Evolutionary conservation across 2,888 invertebrate genomes (phyloP), one percentile per base, ranked within the genome.

Genomic region (Leptopilina myrica): DNA sequence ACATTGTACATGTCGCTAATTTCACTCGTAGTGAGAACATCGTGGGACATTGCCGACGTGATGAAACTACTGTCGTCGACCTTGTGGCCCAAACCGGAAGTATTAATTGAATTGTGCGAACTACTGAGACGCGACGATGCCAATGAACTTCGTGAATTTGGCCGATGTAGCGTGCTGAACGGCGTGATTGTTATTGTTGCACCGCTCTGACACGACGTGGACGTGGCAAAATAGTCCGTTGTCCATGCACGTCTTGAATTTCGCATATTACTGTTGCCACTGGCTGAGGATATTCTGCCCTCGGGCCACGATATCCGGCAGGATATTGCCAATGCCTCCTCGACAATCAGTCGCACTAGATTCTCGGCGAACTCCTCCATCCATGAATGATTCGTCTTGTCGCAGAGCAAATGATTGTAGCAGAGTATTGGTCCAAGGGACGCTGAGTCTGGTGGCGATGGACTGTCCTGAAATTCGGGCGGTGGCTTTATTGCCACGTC

Each of bases 41-140:
- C 97, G 89, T 97, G 97, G 0, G 97, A 97, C 93, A 97, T 97
- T 53, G 97, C 97, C 89, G 97, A 97, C 0, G 97, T 97, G 84
- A 97, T 97, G 90, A 97, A 97, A 89, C 95, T 96, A 26, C 97
- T 97, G 90, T 97, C 97, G 88, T 97, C 97, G 1, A 94, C 95
- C 92, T 95, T 96, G 87, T 96, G 95, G 83, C 95, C 95, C 80
- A 97, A 93, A 7, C 91, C 91, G 11, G 90, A 86, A 7, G 91
- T 92, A 75, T 92, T 92, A 80, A 92, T 90, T 0, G 97, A 97
- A 90, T 97, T 97, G 91, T 97, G 97, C 79, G 97, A 97, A 89
- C 96, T 96, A 67, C 97, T 97, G 20, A 97, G 93, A 4, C 97
- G 94, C n/a, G 94, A 94, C 6, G 96, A 96, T 8, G 96, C 95